These are phyloP conservation scores for Drosophila biarmipes DNA, from an alignment of 1,140 invertebrate genomes.

Conservation along the genomic window DNA sequence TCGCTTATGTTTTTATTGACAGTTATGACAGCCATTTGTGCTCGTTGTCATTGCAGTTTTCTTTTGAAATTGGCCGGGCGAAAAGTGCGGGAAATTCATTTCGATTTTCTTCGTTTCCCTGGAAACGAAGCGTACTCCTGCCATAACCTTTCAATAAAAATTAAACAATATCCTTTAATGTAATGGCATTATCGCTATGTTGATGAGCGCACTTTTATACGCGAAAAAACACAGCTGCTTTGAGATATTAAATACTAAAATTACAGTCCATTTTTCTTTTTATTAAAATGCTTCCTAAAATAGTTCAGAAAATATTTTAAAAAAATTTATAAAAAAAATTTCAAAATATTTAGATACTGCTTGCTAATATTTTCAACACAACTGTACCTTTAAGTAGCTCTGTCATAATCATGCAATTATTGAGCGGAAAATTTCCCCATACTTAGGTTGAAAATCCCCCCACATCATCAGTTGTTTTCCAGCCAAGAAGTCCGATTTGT, in stretches of 20 bases:
- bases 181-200: neutral
- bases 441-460: neutral
- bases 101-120: neutral
- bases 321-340: too few species aligned
- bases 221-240: too few species aligned
- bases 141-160: neutral
- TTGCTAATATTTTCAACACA: neutral
- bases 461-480: neutral
- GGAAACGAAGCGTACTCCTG: neutral
- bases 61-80: constrained; percentile 10
- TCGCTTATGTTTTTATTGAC: constrained; percentile 34
- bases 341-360: too few species aligned
- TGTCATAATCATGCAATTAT: neutral
- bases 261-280: too few species aligned
- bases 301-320: too few species aligned
- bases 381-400: neutral
- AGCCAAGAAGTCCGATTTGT: neutral
- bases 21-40: constrained; percentile 29
- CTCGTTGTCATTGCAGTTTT: constrained; percentile 19
- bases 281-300: too few species aligned
- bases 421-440: neutral
- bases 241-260: too few species aligned
- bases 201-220: too few species aligned
- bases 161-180: neutral
- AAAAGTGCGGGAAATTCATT: neutral